Evolutionary conservation across 2,888 invertebrate species (phyloP).

Genomic region (Callinectes sapidus): DNA sequence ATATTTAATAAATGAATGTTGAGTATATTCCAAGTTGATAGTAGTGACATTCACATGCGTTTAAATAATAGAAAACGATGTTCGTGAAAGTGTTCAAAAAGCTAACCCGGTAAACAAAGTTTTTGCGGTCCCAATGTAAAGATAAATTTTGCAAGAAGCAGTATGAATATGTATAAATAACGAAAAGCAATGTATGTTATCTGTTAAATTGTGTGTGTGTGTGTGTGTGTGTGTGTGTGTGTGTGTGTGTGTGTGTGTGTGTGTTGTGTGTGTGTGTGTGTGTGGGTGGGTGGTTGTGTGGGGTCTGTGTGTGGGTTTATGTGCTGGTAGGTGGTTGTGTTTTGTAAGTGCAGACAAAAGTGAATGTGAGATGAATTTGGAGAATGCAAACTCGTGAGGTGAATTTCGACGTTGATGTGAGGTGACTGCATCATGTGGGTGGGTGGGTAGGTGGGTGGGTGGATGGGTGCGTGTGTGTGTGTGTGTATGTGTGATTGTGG

Average conservation of each 20-base stretch:
- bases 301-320: background rate
- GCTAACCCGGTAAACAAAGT: constrained; percentile 8
- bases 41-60: background rate
- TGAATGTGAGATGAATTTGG: constrained; percentile 20
- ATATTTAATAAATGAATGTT: background rate
- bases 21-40: background rate
- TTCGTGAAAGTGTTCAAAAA: background rate
- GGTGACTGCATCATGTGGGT: background rate
- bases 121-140: constrained; percentile 28
- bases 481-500: background rate
- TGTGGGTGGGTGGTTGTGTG: background rate
- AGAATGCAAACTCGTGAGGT: background rate
- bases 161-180: constrained; percentile 7
- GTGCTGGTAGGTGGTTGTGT: background rate
- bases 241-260: constrained; percentile 34
- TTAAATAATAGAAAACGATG: background rate
- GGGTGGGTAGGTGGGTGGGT: background rate
- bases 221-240: constrained; percentile 7
- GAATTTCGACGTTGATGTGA: background rate
- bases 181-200: constrained; percentile 13
- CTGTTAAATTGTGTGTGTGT: background rate
- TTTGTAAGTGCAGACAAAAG: background rate
- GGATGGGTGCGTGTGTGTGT: constrained; percentile 4
- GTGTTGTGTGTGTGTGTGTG: background rate
- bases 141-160: constrained; percentile 28